phyloP scores from a whole-genome alignment of 2,113 vertebrate species.

The Odocoileus hemionus region DNA sequence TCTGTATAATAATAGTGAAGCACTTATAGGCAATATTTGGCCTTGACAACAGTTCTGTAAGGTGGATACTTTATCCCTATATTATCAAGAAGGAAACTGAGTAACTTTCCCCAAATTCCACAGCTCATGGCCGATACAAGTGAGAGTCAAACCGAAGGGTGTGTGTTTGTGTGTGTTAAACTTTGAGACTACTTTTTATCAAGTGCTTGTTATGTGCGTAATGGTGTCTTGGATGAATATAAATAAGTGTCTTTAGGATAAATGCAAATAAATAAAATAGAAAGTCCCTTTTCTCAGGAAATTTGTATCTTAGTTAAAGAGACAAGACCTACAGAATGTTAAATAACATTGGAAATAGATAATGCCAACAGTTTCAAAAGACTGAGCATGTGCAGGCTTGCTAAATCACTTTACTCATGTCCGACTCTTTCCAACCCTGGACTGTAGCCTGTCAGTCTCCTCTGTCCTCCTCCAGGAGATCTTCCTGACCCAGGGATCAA shows the following conservation, averaged over 20 bases:
- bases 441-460: not conserved
- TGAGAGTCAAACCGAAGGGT: not conserved
- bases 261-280: not conserved
- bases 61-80: not conserved
- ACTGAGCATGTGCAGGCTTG: rapidly evolving
- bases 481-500: not conserved
- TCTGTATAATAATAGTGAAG: not conserved
- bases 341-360: not conserved
- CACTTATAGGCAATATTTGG: not conserved
- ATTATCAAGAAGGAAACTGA: not conserved
- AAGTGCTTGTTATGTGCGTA: not conserved
- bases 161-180: not conserved
- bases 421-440: not conserved
- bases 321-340: not conserved
- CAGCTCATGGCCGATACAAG: not conserved
- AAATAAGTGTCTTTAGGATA: not conserved
- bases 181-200: not conserved
- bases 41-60: not conserved
- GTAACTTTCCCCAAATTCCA: not conserved
- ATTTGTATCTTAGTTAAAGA: not conserved
- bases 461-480: not conserved
- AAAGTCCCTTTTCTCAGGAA: not conserved
- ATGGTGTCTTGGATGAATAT: not conserved
- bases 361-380: not conserved
- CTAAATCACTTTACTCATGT: not conserved